These are phyloP conservation scores for Melanotaenia duboulayi DNA, from an alignment of 2,113 vertebrate species.

Conservation along the genomic window DNA sequence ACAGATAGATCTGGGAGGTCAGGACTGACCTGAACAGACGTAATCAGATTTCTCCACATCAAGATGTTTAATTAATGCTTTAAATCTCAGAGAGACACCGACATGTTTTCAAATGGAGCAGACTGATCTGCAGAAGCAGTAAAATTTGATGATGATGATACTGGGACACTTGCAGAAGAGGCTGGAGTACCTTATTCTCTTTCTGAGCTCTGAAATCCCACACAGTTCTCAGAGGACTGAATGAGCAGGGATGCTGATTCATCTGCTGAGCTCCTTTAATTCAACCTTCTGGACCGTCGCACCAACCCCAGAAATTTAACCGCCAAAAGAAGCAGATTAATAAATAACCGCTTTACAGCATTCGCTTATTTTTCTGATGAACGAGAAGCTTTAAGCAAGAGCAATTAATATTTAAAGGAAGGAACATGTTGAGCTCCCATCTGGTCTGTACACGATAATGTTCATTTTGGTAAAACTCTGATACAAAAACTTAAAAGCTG, in stretches of 20 bases:
- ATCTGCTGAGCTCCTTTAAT: neutral
- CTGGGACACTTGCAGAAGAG: too few species aligned
- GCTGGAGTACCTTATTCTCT: too few species aligned
- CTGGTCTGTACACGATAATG: too few species aligned
- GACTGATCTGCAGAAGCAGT: neutral
- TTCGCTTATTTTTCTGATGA: too few species aligned
- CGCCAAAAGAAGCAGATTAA: neutral
- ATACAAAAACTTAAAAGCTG: too few species aligned
- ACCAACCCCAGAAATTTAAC: accelerated
- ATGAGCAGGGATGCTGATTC: neutral
- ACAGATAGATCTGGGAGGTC: too few species aligned
- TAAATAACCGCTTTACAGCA: constrained; percentile 11
- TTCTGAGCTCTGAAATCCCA: neutral
- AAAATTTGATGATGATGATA: neutral
- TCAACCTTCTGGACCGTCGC: too few species aligned
- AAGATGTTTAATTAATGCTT: neutral
- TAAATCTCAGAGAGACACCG: neutral
- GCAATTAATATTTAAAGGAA: too few species aligned
- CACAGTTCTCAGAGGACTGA: neutral
- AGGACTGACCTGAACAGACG: too few species aligned
- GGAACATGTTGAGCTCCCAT: too few species aligned
- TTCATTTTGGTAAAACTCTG: too few species aligned
- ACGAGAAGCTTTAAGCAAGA: too few species aligned
- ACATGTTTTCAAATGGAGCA: constrained; percentile 2
- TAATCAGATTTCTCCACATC: neutral